Conservation (phyloP, 2,113 vertebrate species). For the Forbesichthys agassizii region DNA sequence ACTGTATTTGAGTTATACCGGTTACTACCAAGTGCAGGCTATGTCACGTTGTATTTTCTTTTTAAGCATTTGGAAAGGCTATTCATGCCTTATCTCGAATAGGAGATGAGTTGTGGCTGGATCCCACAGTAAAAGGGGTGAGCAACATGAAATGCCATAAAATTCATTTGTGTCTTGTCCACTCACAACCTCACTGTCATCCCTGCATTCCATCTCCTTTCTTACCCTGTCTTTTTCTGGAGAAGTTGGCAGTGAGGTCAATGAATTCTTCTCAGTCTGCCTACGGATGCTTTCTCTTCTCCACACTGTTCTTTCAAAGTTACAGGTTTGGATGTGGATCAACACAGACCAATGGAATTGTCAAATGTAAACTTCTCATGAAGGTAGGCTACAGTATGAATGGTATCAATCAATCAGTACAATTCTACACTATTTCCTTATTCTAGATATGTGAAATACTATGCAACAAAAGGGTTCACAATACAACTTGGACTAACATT, state of each 20-base stretch:
- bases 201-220: conserved; percentile 6
- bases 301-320: conserved; percentile 85
- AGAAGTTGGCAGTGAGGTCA: conserved; percentile 86
- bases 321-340: conserved; percentile 73
- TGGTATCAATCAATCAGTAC: too few species aligned
- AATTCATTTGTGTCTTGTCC: background rate
- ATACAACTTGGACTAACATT: too few species aligned
- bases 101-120: conserved; percentile 89
- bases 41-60: background rate
- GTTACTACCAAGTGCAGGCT: background rate
- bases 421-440: too few species aligned
- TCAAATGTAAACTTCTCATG: conserved; percentile 83
- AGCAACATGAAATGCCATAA: conserved; percentile 52
- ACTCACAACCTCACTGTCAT: background rate
- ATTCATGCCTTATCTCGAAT: conserved; percentile 86
- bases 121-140: conserved; percentile 87
- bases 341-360: conserved; percentile 41
- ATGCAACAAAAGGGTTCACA: too few species aligned
- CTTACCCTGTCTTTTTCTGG: background rate
- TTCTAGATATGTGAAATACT: too few species aligned
- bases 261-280: conserved; percentile 88
- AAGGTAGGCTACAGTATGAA: conserved; percentile 77
- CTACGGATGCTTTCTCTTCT: conserved; percentile 87
- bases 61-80: conserved; percentile 87
- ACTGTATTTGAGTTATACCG: too few species aligned